Percentiles rank a stretch among this genome's conserved stretches.
Conservation (phyloP, 2,797 vertebrate species). For the Xyrichtys novacula region DNA sequence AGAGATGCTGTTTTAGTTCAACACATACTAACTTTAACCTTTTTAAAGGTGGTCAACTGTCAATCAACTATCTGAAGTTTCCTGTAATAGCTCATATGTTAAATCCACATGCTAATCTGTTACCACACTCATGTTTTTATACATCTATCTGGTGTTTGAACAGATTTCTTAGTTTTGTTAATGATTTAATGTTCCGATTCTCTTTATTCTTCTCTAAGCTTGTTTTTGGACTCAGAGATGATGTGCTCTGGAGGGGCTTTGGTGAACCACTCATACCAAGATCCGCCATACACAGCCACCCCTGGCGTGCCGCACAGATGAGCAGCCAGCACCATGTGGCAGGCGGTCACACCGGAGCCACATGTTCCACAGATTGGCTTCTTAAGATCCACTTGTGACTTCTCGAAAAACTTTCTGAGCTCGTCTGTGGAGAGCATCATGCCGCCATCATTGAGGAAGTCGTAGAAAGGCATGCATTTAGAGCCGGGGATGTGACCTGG, state of each 20-base stretch:
- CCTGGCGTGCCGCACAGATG: constrained; percentile 86
- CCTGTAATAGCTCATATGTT: background rate
- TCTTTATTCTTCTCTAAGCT: constrained; percentile 27
- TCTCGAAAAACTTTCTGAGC: constrained; percentile 80
- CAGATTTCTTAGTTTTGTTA: too few species aligned
- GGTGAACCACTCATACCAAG: constrained; percentile 91
- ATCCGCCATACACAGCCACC: constrained; percentile 88
- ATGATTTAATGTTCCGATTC: background rate
- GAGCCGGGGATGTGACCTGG: constrained; percentile 88
- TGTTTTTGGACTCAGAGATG: constrained; percentile 77
- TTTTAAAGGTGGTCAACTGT: background rate
- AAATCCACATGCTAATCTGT: background rate
- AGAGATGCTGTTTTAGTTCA: too few species aligned
- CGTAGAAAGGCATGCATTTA: constrained; percentile 88
- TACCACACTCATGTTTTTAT: too few species aligned
- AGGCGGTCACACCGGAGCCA: constrained; percentile 91
- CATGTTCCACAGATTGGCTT: constrained; percentile 87
- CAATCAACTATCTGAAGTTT: background rate
- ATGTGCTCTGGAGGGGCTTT: constrained; percentile 84
- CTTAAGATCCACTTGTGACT: constrained; percentile 85
- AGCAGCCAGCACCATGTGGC: constrained; percentile 89
- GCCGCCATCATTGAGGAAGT: constrained; percentile 84
- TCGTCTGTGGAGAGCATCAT: constrained; percentile 86
- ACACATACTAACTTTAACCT: background rate
- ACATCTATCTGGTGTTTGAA: too few species aligned